These are phyloP conservation scores for Caenorhabditis elegans DNA, from an alignment of 1,140 invertebrate species.

Conservation along the genomic window WBcel235 BX284603.4:10634501-10635000, in stretches of 20 bases:
- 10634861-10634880: constrained; percentile 17
- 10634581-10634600: no score
- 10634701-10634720: constrained; percentile 21
- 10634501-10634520: not conserved
- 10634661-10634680: no score
- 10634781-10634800: not conserved
- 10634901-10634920: not conserved
- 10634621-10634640: no score
- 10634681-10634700: no score
- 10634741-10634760: constrained; percentile 10
- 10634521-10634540: no score
- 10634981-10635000: not conserved
- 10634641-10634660: no score
- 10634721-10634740: constrained; percentile 6
- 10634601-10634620: no score
- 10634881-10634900: not conserved
- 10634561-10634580: not conserved
- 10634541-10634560: no score
- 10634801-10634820: no score
- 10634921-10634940: no score
- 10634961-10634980: no score
- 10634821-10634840: not conserved
- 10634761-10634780: not conserved
- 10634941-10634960: no score
- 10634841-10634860: not conserved